Evolutionary conservation across 2,888 invertebrate genomes (phyloP).

Genomic region (Didymodactylos carnosus): DNA sequence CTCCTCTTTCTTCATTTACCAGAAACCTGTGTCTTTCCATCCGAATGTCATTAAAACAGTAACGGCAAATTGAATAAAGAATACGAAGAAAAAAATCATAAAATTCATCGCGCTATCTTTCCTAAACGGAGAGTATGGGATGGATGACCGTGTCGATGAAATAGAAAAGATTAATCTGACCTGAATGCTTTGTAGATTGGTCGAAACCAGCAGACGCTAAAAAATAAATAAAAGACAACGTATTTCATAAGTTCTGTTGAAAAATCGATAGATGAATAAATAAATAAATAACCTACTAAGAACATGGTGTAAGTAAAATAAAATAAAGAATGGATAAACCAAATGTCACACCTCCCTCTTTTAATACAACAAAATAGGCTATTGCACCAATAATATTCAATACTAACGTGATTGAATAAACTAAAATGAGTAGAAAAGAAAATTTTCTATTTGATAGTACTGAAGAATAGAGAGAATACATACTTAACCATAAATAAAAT

Average conservation of each 20-base stretch:
- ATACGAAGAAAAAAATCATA: slow-evolving; percentile 18
- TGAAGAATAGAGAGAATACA: slow-evolving; percentile 37
- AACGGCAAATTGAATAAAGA: slow-evolving; percentile 7
- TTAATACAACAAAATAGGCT: slow-evolving; percentile 41
- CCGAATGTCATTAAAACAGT: not conserved
- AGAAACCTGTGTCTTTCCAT: slow-evolving; percentile 10
- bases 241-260: no score
- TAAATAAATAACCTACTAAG: no score
- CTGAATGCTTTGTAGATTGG: slow-evolving; percentile 95
- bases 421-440: not conserved
- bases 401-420: slow-evolving; percentile 2
- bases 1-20: not conserved
- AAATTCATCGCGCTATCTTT: slow-evolving; percentile 13
- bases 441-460: not conserved
- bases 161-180: slow-evolving; percentile 31
- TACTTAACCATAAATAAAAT: slow-evolving; percentile 91
- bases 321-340: slow-evolving; percentile 71
- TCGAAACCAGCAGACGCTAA: slow-evolving; percentile 93
- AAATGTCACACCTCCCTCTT: slow-evolving; percentile 43
- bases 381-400: slow-evolving; percentile 7
- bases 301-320: slow-evolving; percentile 75
- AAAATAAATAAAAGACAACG: no score
- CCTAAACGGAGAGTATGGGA: no score
- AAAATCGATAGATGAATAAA: no score
- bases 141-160: no score